A percentile compares a stretch with the other conserved stretches of the same genome.
These are phyloP conservation scores for Brachirus orientalis DNA, from an alignment of 2,113 vertebrate species.

Conservation along the genomic window DNA sequence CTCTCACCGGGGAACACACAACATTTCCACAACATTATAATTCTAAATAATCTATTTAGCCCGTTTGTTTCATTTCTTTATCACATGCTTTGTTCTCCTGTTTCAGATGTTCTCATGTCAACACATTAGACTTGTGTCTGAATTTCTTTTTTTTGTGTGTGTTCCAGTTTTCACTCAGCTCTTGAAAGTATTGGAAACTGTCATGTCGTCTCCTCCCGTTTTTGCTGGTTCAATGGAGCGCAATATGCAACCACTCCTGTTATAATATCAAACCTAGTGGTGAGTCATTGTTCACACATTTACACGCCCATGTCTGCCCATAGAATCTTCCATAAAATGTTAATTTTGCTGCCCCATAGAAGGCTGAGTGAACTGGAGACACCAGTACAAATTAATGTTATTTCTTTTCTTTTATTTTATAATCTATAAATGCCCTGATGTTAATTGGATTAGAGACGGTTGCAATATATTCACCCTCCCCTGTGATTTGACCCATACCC, in stretches of 20 bases:
- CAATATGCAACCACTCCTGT: not conserved
- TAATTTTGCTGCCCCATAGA: not conserved
- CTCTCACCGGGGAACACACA: too few relatives aligned
- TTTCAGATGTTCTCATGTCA: too few relatives aligned
- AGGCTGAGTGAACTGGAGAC: not conserved
- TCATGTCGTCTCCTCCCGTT: not conserved
- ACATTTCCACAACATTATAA: too few relatives aligned
- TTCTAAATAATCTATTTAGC: too few relatives aligned
- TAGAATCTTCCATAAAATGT: not conserved
- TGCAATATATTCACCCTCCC: not conserved
- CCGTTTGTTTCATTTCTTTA: too few relatives aligned
- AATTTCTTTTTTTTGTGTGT: too few relatives aligned
- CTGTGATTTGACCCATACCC: not conserved
- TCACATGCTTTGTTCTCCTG: too few relatives aligned
- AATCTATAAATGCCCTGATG: not conserved
- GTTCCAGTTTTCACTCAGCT: not conserved
- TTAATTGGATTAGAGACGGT: slow-evolving; percentile 10
- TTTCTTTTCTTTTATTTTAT: not conserved
- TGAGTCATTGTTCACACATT: not conserved
- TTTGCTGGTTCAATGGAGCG: not conserved
- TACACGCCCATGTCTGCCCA: not conserved
- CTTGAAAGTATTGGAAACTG: not conserved
- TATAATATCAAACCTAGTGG: not conserved
- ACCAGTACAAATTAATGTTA: not conserved
- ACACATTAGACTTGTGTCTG: too few relatives aligned